Evolutionary conservation across 2,797 vertebrate species (phyloP).

Genomic region (Poeciliopsis infans): DNA sequence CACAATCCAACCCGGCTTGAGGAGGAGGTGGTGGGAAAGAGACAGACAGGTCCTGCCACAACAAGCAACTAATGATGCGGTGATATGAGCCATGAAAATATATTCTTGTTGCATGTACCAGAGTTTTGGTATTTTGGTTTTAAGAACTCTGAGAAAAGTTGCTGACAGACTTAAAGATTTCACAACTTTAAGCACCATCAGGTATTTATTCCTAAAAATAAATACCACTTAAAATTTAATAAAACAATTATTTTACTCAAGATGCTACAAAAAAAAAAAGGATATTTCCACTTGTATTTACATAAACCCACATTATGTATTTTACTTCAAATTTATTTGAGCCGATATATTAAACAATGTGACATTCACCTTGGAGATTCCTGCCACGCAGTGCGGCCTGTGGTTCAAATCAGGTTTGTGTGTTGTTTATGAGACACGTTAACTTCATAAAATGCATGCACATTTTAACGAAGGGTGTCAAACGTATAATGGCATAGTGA

Average conservation of each 20-base stretch:
- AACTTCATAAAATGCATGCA: not conserved
- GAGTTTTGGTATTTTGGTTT: not conserved
- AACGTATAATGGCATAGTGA: not conserved
- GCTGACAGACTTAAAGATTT: not conserved
- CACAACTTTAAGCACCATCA: not conserved
- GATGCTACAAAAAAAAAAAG: not conserved
- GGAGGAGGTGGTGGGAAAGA: conserved; percentile 39
- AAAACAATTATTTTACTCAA: not conserved
- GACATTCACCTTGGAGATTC: not conserved
- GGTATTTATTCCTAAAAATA: not conserved
- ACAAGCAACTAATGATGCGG: conserved; percentile 25
- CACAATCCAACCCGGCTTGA: conserved; percentile 38
- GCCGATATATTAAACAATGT: too few relatives aligned
- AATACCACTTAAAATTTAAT: not conserved
- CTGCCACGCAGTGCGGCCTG: not conserved
- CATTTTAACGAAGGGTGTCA: not conserved
- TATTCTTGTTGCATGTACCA: conserved; percentile 36
- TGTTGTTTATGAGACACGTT: not conserved
- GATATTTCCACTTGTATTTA: not conserved
- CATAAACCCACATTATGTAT: too few relatives aligned
- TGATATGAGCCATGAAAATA: conserved; percentile 16
- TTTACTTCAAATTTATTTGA: too few relatives aligned
- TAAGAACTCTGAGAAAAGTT: not conserved
- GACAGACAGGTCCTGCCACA: conserved; percentile 44
- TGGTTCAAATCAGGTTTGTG: not conserved